A percentile compares a stretch with the other conserved stretches of the same genome.
Evolutionary conservation across 2,888 invertebrate genomes (phyloP).

Genomic region (Hypolimnas misippus): DNA sequence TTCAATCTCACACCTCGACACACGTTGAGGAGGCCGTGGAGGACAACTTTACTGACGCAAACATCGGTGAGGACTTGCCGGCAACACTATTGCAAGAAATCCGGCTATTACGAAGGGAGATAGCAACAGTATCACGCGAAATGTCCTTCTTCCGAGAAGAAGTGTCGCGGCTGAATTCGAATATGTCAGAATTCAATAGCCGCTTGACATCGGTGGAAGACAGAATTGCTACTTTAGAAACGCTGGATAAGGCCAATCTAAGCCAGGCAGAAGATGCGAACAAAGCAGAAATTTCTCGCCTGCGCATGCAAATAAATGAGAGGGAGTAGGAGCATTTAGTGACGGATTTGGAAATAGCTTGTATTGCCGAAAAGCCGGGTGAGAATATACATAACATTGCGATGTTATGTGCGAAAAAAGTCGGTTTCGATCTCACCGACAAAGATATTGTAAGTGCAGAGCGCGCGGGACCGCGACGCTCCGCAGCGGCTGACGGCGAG

Average conservation of each 20-base stretch:
- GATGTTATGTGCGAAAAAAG: background rate
- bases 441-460: background rate
- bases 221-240: background rate
- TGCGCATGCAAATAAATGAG: background rate
- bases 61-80: background rate
- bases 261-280: background rate
- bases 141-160: background rate
- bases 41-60: no score
- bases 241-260: background rate
- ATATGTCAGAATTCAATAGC: background rate
- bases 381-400: background rate
- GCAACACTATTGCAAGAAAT: background rate
- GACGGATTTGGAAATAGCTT: background rate
- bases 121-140: background rate
- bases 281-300: background rate
- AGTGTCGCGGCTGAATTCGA: background rate
- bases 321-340: background rate
- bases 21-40: no score
- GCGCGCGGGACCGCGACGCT: no score
- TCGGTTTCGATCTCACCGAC: background rate
- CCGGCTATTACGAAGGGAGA: background rate
- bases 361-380: background rate
- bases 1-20: no score
- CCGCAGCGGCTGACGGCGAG: no score
- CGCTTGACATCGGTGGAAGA: background rate